Conservation (phyloP, 2,888 invertebrate genomes). For the Ceramica pisi region DNA sequence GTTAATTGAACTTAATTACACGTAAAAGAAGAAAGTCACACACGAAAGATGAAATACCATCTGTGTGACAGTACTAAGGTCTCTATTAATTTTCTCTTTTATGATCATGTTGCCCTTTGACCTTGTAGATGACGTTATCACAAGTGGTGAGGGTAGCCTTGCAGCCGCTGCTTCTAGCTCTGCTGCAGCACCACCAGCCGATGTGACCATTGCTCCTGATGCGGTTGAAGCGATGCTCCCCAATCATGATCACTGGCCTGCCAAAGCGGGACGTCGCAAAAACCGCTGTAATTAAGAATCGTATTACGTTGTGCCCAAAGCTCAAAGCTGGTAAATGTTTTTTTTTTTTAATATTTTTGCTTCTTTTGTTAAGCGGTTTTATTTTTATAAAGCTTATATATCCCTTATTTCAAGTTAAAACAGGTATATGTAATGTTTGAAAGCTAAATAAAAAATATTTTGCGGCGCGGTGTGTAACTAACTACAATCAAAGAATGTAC, state of each 20-base stretch:
- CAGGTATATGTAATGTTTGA: no score
- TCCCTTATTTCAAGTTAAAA: no score
- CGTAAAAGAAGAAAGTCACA: no score
- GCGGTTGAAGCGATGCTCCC: conserved; percentile 57
- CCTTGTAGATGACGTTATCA: conserved; percentile 45
- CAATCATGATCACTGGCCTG: conserved; percentile 70
- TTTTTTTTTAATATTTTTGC: no score
- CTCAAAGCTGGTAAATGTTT: background rate
- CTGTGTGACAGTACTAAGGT: background rate
- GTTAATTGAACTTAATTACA: no score
- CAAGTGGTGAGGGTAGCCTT: conserved; percentile 65
- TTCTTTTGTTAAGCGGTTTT: no score
- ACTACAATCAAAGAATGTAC: no score
- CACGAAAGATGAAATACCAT: no score
- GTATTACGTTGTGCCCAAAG: background rate
- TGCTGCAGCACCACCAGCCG: conserved; percentile 70
- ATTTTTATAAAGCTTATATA: no score
- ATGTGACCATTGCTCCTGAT: conserved; percentile 46
- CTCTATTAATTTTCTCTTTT: conserved; percentile 6
- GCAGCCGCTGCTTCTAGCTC: conserved; percentile 65
- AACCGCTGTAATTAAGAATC: conserved; percentile 61
- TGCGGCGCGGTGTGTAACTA: no score
- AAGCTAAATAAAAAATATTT: no score
- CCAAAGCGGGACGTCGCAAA: conserved; percentile 69
- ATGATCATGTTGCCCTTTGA: conserved; percentile 48